These are phyloP conservation scores for Leptinotarsa rubiginosa DNA, from an alignment of 2,888 invertebrate genomes.

Conservation along the genomic window DNA sequence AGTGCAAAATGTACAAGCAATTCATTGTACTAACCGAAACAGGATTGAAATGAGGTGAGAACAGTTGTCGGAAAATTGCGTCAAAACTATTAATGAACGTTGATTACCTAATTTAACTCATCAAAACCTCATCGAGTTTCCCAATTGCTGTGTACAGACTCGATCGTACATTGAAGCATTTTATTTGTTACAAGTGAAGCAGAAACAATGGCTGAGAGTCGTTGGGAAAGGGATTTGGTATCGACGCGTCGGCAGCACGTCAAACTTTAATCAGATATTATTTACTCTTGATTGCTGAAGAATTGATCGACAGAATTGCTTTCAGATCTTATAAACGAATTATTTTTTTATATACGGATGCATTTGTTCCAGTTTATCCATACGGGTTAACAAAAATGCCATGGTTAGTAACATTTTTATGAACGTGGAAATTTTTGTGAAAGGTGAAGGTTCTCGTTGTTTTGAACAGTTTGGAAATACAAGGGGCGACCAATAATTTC, in stretches of 20 bases:
- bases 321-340: too few relatives aligned
- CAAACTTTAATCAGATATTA: not conserved
- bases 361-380: too few relatives aligned
- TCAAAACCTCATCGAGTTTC: not conserved
- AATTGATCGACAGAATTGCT: too few relatives aligned
- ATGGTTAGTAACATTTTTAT: too few relatives aligned
- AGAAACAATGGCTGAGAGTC: not conserved
- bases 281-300: too few relatives aligned
- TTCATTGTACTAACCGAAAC: not conserved
- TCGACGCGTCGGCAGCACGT: not conserved
- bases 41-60: not conserved
- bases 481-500: too few relatives aligned
- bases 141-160: not conserved
- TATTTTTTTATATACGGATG: too few relatives aligned
- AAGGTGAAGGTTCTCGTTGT: too few relatives aligned
- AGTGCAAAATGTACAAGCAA: too few relatives aligned
- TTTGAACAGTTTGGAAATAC: too few relatives aligned
- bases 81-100: not conserved
- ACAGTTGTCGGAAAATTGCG: not conserved
- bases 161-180: not conserved
- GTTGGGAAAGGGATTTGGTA: not conserved
- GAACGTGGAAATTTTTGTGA: too few relatives aligned
- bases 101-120: conserved; percentile 6
- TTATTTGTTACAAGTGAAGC: not conserved
- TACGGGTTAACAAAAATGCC: too few relatives aligned